Evolutionary conservation across 2,888 invertebrate genomes (phyloP), one percentile per base, ranked within the genome.

Genomic region (Galerucella pusilla): DNA sequence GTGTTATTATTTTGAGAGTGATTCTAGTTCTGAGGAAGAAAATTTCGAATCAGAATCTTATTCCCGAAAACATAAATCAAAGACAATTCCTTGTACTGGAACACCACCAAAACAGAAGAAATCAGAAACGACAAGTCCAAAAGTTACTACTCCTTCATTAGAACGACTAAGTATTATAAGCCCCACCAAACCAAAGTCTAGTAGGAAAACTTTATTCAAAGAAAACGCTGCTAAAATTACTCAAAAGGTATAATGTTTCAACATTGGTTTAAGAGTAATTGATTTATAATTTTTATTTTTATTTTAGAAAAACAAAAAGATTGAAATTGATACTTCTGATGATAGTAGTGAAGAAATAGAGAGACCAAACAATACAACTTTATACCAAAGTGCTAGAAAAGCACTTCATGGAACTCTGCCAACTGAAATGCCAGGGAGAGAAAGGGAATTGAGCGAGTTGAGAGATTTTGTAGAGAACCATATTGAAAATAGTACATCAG

Each of bases 391-490:
- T 84, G 88, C 88, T 28, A 83, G 86, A 67, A 83, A 83, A 81
- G 88, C 88, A 20, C 80, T 88, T 61, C 88, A 88, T 77, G 86
- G 87, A 74, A 83, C 84, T 25, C 81, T 81, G 35, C 87, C 88
- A 45, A 80, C 77, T 6, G 79, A 83, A 68, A 83, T 94, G 71
- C 93, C 94, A 7, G 94, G 97, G n/a, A 90, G 98, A 74, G 96
- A 97, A 83, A 88, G 89, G 54, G 96, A 98, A 88, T 90, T 94
- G 10, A 86, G 89, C 4, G 90, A 91, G 81, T 88, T 99, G 20
- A 89, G 91, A 35, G 87, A 88, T 3, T 96, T 96, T 87, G 89
- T 98, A 68, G 86, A 87, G 14, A 88, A 90, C 11, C 93, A 94
- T 86, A 85, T 97, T 72, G 86, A 91, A 3, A 89, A 90, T 1